phyloP scores from a whole-genome alignment of 2,797 vertebrate species.

The Lepidocolaptes lacrymiger region DNA sequence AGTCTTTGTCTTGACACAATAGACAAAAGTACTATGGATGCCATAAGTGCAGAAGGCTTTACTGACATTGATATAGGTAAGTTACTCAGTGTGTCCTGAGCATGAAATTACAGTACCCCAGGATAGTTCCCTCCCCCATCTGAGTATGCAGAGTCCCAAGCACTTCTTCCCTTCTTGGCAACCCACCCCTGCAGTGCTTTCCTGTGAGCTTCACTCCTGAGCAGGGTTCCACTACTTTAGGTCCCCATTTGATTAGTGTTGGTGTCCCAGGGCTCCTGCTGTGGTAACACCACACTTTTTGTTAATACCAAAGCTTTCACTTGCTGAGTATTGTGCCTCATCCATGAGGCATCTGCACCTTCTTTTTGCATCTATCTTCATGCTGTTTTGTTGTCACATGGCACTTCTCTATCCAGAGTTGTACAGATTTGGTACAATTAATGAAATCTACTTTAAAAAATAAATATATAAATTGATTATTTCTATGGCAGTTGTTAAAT shows the following conservation, averaged over 20 bases:
- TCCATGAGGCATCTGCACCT: not conserved
- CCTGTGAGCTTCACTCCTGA: not conserved
- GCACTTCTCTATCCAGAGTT: not conserved
- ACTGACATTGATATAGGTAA: slow-evolving; percentile 84
- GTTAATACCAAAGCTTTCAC: not conserved
- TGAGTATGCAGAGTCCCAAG: not conserved
- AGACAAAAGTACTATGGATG: slow-evolving; percentile 81
- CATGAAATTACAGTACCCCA: not conserved
- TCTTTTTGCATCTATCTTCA: not conserved
- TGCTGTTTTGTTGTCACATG: not conserved
- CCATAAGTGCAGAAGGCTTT: slow-evolving; percentile 84
- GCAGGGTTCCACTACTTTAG: not conserved
- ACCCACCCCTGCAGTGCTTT: not conserved
- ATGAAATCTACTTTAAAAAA: not conserved
- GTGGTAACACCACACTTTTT: not conserved
- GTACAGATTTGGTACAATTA: not conserved
- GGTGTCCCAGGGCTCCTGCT: rapidly evolving
- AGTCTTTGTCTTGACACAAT: slow-evolving; percentile 83
- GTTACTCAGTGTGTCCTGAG: not conserved
- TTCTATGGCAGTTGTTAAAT: not conserved
- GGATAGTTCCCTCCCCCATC: not conserved
- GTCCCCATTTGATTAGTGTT: not conserved
- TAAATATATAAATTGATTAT: not conserved
- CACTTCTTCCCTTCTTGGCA: not conserved
- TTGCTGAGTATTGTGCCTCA: not conserved